Conservation (phyloP, 2,888 invertebrate genomes). For the Steinernema carpocapsae region DNA sequence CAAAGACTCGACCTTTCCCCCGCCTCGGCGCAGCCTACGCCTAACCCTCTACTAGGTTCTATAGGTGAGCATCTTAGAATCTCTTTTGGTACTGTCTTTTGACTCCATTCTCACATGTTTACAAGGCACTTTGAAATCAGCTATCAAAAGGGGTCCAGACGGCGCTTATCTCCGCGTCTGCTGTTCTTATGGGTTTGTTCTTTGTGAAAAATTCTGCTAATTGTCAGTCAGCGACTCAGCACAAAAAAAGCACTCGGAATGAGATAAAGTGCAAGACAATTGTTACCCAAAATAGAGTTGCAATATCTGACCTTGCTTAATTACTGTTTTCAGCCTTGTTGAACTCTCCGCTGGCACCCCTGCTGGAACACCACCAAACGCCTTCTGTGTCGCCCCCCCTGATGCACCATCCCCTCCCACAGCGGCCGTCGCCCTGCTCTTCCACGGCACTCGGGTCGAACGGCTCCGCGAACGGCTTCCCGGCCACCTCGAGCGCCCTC, state of each 20-base stretch:
- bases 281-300: too few species aligned
- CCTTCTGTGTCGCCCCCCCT: conserved; percentile 37
- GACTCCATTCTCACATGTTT: too few species aligned
- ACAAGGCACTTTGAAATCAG: too few species aligned
- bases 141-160: too few species aligned
- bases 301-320: too few species aligned
- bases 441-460: conserved; percentile 36
- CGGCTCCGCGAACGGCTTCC: conserved; percentile 30
- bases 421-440: background rate
- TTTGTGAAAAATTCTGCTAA: too few species aligned
- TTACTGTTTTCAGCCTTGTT: conserved; percentile 19
- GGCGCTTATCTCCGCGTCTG: too few species aligned
- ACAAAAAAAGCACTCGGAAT: too few species aligned
- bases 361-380: conserved; percentile 27
- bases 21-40: background rate
- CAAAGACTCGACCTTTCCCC: conserved; percentile 4
- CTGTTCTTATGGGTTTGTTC: too few species aligned
- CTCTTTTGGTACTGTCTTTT: too few species aligned
- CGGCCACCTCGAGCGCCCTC: conserved; percentile 27
- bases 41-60: conserved; percentile 14
- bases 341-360: conserved; percentile 20
- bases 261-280: too few species aligned
- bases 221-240: too few species aligned
- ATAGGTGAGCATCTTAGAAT: background rate
- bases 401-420: conserved; percentile 24